phyloP scores from a whole-genome alignment of 2,113 vertebrate species.

The Muscicapa adusta region DNA sequence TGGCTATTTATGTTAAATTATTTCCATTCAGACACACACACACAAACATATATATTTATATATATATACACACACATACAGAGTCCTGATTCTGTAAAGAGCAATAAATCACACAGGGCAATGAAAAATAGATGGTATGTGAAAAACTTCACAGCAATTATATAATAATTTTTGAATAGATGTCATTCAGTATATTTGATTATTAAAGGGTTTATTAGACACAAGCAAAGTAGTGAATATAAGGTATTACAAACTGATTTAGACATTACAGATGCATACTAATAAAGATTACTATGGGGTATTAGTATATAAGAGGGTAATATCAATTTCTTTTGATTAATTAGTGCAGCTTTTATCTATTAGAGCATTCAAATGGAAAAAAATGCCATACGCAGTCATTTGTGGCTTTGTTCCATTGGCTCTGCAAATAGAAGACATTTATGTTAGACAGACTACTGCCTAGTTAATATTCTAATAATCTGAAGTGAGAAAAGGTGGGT shows the following conservation, averaged over 20 bases:
- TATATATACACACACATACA: rapidly evolving
- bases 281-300: not conserved
- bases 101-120: not conserved
- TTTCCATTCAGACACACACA: not conserved
- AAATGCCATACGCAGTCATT: slow-evolving; percentile 91
- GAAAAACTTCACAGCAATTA: not conserved
- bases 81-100: not conserved
- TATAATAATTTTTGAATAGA: not conserved
- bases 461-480: not conserved
- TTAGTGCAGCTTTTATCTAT: not conserved
- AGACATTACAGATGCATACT: not conserved
- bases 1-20: not conserved
- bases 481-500: not conserved
- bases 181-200: not conserved
- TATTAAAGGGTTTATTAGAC: not conserved
- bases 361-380: slow-evolving; percentile 24
- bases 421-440: slow-evolving; percentile 82
- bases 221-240: not conserved
- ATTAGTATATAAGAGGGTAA: not conserved
- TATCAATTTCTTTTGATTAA: not conserved
- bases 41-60: not conserved
- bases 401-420: slow-evolving; percentile 68
- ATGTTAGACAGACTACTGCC: slow-evolving; percentile 56
- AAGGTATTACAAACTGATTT: not conserved
- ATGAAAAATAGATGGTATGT: not conserved